Base-by-base conservation (phyloP, 2,113 vertebrate genomes). In the Dicerorhinus sumatrensis region DNA sequence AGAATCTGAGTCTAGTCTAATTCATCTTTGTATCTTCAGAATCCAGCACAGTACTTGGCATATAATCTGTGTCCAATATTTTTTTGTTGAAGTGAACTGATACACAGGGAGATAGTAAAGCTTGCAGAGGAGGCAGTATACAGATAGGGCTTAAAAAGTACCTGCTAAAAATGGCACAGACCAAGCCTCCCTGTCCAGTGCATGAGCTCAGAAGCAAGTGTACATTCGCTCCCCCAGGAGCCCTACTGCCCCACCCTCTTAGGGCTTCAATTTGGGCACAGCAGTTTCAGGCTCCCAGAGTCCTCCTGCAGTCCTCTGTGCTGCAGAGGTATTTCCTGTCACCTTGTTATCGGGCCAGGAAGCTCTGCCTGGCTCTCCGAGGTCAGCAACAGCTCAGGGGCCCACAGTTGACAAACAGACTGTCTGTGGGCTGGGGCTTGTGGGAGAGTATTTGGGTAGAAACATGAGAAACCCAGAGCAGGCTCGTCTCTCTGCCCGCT, bases 401-500 rank as follows among this genome's bases (percentile, higher is more conserved):
- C 93, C 94, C 65, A 25, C 33, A 70, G 48, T 14, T 80, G 65
- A 92, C 76, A 81, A 69, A 85, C 76, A 65, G 20, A 21, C 21
- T 16, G 36, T 46, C 46, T 87, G 69, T 27, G 54, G 39, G 75
- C 65, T 76, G 76, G 18, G 46, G 51, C n/a, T 79, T 85, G 85
- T 31, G 2, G 85, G 86, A 72, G 58, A 51, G 25, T 65, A 10
- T 96, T 83, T 96, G 90, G 80, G 46, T 2, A 76, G 92, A 94
- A 97, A 92, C 16, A 13, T 3, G 62, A 98, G 95, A 96, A 97
- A 96, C 46, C 79, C 87, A 91, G 97, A 94, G 42, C 85, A 94
- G 86, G 39, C 29, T n/a, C 8, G 6, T 39, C 46, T 76, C 21
- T 33, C 56, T 36, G 90, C 92, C 58, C 73, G 91, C 77, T 42